Evolutionary conservation across 1,140 invertebrate genomes (phyloP).

Genomic region (Pachypsylla venusta): DNA sequence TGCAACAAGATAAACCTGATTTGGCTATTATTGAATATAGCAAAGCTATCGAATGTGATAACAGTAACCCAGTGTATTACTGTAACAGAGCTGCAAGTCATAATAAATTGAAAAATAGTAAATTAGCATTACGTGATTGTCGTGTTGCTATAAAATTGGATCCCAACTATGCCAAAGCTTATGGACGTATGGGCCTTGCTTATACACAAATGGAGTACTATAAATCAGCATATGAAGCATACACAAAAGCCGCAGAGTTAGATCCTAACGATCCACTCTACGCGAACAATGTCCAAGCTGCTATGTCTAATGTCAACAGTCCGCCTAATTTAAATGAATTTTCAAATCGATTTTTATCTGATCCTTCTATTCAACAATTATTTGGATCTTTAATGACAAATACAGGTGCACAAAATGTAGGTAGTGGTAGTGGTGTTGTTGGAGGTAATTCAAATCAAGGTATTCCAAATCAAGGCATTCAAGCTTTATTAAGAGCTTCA

Average conservation of each 20-base stretch:
- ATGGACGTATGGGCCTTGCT: background rate
- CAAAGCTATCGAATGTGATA: background rate
- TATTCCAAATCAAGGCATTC: conserved; percentile 1
- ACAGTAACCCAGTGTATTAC: conserved; percentile 1
- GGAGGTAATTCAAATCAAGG: too few species aligned
- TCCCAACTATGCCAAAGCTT: conserved; percentile 5
- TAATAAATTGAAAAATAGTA: background rate
- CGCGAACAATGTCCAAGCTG: conserved; percentile 1
- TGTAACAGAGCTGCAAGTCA: conserved; percentile 5
- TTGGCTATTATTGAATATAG: background rate
- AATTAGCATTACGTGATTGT: background rate
- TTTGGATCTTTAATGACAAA: background rate
- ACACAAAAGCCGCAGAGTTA: conserved; percentile 1
- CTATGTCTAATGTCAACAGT: background rate
- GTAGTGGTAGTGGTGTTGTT: too few species aligned
- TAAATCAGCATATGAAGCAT: background rate
- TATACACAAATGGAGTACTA: conserved; percentile 1
- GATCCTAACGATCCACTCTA: conserved; percentile 6
- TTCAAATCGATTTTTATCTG: background rate
- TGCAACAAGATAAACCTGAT: conserved; percentile 6
- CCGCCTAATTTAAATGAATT: background rate
- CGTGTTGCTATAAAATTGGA: background rate
- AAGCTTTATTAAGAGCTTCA: background rate
- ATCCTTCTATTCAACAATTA: background rate
- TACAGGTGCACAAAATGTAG: background rate